Base-by-base conservation (phyloP, 2,113 vertebrate genomes). In the Pampusana beccarii region DNA sequence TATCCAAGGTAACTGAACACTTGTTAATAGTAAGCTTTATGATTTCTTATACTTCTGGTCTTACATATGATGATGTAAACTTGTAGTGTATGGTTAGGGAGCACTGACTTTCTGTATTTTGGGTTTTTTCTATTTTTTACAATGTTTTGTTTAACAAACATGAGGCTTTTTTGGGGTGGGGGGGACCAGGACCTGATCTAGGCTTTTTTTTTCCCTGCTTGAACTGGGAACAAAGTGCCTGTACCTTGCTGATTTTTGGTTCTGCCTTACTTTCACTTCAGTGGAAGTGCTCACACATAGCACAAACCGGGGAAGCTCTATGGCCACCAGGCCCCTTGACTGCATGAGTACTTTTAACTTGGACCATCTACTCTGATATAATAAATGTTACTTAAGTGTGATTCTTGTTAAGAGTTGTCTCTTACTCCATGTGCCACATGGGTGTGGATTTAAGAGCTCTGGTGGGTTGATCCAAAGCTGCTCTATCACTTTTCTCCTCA, bases 251-350 rank as follows among this genome's bases (percentile, higher is more conserved):
- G 40, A 91, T 86, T 95, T 93, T 94, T 93, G 95, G 95, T 96
- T 96, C 96, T 97, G 96, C 96, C 95, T 97, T 97, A 97, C 90
- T 89, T 96, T 94, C 95, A 95, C 96, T 95, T 93, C 90, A 86
- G 93, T 81, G 44, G 87, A 95, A 95, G 95, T 94, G 93, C 86
- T 96, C 77, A 86, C 69, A 92, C 38, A 86, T 53, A 95, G 95
- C 93, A 97, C 95, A 96, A 93, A 92, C 80, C 29, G 89, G 93
- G 86, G 86, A 95, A n/a, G 34, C 57, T 80, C 88, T 29, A 75
- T 38, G 86, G 92, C 73, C 25, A 0, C 88, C 88, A 92, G 88
- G 82, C 80, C 88, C 93, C 93, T 79, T 26, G 50, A 90, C 90
- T 96, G 96, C 96, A 97, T 96, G 92, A 95, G 61, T 94, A 65